Evolutionary conservation across 2,888 invertebrate species (phyloP).

Genomic region (Amphipyra tragopoginis): DNA sequence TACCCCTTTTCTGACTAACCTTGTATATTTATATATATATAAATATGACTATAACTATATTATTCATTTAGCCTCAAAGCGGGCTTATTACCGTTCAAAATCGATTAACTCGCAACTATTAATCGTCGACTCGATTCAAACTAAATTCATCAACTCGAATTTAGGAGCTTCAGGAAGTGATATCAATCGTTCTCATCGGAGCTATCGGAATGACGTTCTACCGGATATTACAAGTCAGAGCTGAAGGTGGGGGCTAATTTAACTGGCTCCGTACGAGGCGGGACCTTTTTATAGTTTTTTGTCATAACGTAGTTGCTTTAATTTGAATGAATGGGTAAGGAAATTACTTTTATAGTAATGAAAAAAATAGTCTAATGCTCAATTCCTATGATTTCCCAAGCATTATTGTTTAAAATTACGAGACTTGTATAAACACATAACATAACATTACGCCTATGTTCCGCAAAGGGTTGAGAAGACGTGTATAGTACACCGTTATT

Average conservation of each 20-base stretch:
- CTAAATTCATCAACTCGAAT: slow-evolving; percentile 50
- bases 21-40: not conserved
- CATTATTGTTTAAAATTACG: too few relatives aligned
- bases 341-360: too few relatives aligned
- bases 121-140: slow-evolving; percentile 30
- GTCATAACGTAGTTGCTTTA: slow-evolving; percentile 8
- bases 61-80: not conserved
- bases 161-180: slow-evolving; percentile 57
- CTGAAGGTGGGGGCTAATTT: slow-evolving; percentile 46
- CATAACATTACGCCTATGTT: too few relatives aligned
- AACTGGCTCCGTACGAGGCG: slow-evolving; percentile 18
- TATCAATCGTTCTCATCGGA: slow-evolving; percentile 59
- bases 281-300: slow-evolving; percentile 25
- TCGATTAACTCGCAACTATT: slow-evolving; percentile 25
- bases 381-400: too few relatives aligned
- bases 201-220: slow-evolving; percentile 57
- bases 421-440: too few relatives aligned
- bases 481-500: too few relatives aligned
- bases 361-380: too few relatives aligned
- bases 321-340: slow-evolving; percentile 1
- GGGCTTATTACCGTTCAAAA: slow-evolving; percentile 1
- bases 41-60: not conserved
- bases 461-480: too few relatives aligned
- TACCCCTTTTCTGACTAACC: too few relatives aligned
- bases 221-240: slow-evolving; percentile 70